Conservation (phyloP, 2,113 vertebrate species). For the Brachyistius frenatus region DNA sequence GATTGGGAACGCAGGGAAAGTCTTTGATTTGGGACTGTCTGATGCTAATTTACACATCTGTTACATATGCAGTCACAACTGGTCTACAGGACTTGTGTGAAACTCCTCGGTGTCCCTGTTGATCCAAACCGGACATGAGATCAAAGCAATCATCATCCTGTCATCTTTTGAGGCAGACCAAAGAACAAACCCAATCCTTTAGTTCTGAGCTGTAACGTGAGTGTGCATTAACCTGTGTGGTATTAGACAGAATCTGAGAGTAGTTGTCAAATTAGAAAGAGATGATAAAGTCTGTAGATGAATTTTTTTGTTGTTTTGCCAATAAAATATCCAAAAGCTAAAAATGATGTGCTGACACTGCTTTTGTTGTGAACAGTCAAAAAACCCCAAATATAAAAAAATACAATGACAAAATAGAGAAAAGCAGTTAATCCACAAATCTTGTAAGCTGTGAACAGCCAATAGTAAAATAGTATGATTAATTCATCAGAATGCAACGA, state of each 20-base stretch:
- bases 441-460: no score
- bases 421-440: background rate
- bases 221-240: no score
- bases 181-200: background rate
- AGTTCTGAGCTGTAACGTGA: background rate
- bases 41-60: slow-evolving; percentile 4
- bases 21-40: background rate
- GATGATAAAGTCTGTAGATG: no score
- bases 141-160: background rate
- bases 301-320: no score
- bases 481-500: no score
- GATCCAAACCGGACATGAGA: slow-evolving; percentile 6
- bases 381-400: background rate
- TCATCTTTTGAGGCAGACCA: slow-evolving; percentile 3
- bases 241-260: background rate
- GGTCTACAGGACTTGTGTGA: background rate
- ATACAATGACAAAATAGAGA: background rate
- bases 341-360: background rate
- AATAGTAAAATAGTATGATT: no score
- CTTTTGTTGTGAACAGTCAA: background rate
- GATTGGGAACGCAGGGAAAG: no score
- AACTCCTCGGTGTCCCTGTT: background rate
- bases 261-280: background rate
- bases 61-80: background rate
- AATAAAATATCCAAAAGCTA: no score